Evolutionary conservation across 1,140 invertebrate genomes (phyloP), one percentile per base, ranked within the genome.

Genomic region (Penaeus chinensis): DNA sequence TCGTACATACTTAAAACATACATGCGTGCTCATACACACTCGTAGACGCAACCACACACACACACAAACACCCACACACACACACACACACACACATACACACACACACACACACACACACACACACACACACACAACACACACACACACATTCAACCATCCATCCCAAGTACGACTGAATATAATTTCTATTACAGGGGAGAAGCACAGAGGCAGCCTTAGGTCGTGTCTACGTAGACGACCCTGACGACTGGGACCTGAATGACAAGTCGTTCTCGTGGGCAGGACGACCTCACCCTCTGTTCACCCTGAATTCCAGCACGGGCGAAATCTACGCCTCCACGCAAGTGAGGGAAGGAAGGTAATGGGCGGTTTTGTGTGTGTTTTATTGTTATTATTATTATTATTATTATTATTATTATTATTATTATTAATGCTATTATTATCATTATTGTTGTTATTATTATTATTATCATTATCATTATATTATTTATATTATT

Each of bases 251-350:
- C 54, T 54, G 54, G 54, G 54, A 54, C 16, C 93, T 98, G 88
- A 96, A 96, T 0, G 98, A 99, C 92, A 99, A 99, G 92, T 97
- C 97, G 91, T 99, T 99, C 93, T 97, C 97, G 91, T 98, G 97
- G 96, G 94, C 94, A 71, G 96, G 96, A 91, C 95, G 96, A 92
- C 89, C 91, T 8, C 92, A 93, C 90, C 95, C 96, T 24, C 77
- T 86, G 7, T 86, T 86, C 76, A 47, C 61, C 32, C 76, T 86
- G 22, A 79, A 86, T 47, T n/a, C 66, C 11, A 10, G 80, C 20
- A 74, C 77, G 54, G 85, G 85, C 3, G 63, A 69, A 2, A 63
- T 86, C 3, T 86, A 65, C 61, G 77, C 85, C 8, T 81, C 77
- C 3, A 78, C 76, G 8, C 76, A 86, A 37, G 79, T 86, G 0